Evolutionary conservation across 2,797 vertebrate genomes (phyloP).

Genomic region (Hippoglossus hippoglossus): DNA sequence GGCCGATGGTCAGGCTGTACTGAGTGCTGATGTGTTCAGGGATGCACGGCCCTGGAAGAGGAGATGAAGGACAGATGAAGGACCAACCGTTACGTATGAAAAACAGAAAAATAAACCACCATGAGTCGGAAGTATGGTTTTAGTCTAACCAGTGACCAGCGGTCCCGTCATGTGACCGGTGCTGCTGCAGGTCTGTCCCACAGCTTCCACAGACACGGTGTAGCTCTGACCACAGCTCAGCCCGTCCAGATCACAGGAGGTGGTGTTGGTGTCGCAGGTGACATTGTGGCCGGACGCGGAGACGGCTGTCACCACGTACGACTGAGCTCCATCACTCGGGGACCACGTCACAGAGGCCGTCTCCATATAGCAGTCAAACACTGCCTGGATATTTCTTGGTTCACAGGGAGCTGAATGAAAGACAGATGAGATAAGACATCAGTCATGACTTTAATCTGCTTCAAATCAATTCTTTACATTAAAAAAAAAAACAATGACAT

Average conservation of each 20-base stretch:
- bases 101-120: too few species aligned
- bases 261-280: conserved; percentile 61
- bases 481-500: neutral
- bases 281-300: conserved; percentile 41
- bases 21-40: conserved; percentile 62
- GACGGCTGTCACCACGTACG: conserved; percentile 66
- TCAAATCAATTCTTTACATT: too few species aligned
- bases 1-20: conserved; percentile 72
- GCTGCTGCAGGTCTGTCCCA: conserved; percentile 76
- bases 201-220: conserved; percentile 70
- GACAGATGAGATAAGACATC: neutral
- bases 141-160: conserved; percentile 76
- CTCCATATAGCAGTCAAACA: conserved; percentile 70
- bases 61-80: neutral
- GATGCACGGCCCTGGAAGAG: conserved; percentile 77
- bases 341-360: conserved; percentile 74
- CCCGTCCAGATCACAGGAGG: conserved; percentile 72
- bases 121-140: too few species aligned
- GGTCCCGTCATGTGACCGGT: conserved; percentile 57
- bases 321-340: conserved; percentile 68
- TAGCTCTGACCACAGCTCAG: conserved; percentile 82
- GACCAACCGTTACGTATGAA: too few species aligned
- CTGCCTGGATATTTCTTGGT: conserved; percentile 60
- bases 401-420: conserved; percentile 77
- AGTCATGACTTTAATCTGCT: neutral